Conservation (phyloP, 2,797 vertebrate species). For the Neosalanx taihuensis region DNA sequence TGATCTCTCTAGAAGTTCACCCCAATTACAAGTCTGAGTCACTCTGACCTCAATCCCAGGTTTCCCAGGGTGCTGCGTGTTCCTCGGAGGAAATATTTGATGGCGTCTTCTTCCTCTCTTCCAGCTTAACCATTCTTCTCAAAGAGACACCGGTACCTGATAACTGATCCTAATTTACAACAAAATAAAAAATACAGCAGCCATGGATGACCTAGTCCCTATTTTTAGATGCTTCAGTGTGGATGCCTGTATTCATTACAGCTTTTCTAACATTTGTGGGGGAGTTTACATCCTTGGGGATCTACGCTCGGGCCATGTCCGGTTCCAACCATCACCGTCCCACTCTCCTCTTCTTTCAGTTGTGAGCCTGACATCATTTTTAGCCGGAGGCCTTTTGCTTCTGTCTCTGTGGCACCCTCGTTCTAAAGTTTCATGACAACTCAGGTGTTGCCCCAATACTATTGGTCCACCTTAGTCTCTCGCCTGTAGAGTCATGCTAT, state of each 20-base stretch:
- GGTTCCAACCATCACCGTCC: constrained; percentile 35
- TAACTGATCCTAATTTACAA: constrained; percentile 6
- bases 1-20: neutral
- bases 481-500: constrained; percentile 30
- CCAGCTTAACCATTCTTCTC: constrained; percentile 23
- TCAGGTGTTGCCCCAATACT: constrained; percentile 17
- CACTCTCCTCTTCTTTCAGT: constrained; percentile 42
- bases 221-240: neutral
- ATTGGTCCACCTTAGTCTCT: constrained; percentile 16
- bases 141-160: constrained; percentile 23
- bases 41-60: constrained; percentile 19
- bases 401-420: constrained; percentile 4
- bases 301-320: constrained; percentile 34
- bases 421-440: constrained; percentile 45
- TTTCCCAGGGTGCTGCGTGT: constrained; percentile 28
- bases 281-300: constrained; percentile 46
- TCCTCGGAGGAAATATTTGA: constrained; percentile 1
- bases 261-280: constrained; percentile 23
- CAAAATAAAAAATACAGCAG: constrained; percentile 17
- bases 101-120: constrained; percentile 21
- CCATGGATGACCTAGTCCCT: constrained; percentile 16
- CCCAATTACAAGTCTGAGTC: constrained; percentile 12
- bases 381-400: constrained; percentile 26
- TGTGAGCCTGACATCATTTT: constrained; percentile 50
- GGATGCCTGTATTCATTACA: constrained; percentile 40